Base-by-base conservation (phyloP, 2,888 invertebrate genomes). In the Caenorhabditis wallacei region DNA sequence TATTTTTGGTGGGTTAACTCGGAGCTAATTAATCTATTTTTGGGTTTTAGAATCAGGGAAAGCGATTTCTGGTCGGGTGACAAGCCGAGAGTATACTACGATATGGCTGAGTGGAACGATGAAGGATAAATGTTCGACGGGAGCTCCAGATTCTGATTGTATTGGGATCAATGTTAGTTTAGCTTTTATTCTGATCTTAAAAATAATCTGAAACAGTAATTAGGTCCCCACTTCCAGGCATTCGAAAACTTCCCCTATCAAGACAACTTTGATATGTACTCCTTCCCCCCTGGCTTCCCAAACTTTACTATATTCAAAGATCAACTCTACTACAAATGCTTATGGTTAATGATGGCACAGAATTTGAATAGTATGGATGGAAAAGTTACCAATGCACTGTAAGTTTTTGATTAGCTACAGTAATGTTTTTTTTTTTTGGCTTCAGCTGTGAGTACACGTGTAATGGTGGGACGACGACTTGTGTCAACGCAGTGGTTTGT, bases 71-170 rank as follows among this genome's bases (percentile, higher is more conserved):
- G 5, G 5, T 35, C 40, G 10, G 11, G 16, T 13, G 2, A 2
- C 2, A 10, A 40, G 40, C 40, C 2, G 40, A 4, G 26, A 63
- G 2, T 63, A 63, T 22, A 20, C 10, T 7, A 46, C 46, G 7
- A 46, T 63, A 13, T 63, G 61, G 61, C 11, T 63, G 1, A 63
- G 61, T 63, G 61, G 61, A 26, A 22, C 18, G n/a, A 63, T 63
- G 46, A 63, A 26, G 26, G 10, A 4, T 0, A 0, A 13, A 13
- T 63, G 61, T 18, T 8, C 16, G 40, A 11, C 2, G 2, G 2
- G 2, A 2, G 40, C 16, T 16, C 16, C 40, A 10, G 7, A 4
- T 40, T 16, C 24, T 11, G 18, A 13, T 5, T 64, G 64, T 20
- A 1, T 30, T 35, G 64, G 48, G 7, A 48, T 64, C 0, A 51